Evolutionary conservation across 2,113 vertebrate species (phyloP).

Genomic region (Clarias batrachus): DNA sequence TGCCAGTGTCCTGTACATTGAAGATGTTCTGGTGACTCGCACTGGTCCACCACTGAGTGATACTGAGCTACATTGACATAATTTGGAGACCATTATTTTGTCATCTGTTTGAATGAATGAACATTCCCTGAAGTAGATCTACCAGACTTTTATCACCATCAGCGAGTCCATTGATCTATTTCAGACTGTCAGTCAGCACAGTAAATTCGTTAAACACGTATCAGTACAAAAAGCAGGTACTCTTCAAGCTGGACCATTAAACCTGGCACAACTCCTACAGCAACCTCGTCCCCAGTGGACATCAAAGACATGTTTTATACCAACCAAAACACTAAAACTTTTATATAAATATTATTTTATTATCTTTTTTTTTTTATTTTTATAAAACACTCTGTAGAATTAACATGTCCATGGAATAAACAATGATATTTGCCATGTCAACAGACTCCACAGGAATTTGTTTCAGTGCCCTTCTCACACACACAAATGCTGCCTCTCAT

Average conservation of each 20-base stretch:
- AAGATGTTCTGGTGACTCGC: background rate
- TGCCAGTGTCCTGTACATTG: background rate
- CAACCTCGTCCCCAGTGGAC: background rate
- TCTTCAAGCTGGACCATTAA: background rate
- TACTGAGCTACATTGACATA: background rate
- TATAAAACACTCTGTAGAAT: background rate
- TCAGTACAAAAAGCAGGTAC: background rate
- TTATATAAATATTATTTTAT: no score
- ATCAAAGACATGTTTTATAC: background rate
- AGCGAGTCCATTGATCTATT: background rate
- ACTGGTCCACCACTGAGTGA: background rate
- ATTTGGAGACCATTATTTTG: background rate
- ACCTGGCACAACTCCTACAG: background rate
- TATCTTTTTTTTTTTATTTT: no score
- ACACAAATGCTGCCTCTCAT: constrained; percentile 36
- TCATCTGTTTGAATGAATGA: background rate
- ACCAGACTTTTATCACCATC: no score
- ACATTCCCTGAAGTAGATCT: background rate
- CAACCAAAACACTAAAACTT: background rate
- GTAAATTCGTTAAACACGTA: background rate
- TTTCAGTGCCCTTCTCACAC: background rate
- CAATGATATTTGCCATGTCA: constrained; percentile 1
- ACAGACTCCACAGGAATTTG: background rate
- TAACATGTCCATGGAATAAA: no score
- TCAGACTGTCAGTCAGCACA: background rate